These are phyloP conservation scores for Ennomos quercinarius DNA, from an alignment of 2,888 invertebrate genomes.

Conservation along the genomic window DNA sequence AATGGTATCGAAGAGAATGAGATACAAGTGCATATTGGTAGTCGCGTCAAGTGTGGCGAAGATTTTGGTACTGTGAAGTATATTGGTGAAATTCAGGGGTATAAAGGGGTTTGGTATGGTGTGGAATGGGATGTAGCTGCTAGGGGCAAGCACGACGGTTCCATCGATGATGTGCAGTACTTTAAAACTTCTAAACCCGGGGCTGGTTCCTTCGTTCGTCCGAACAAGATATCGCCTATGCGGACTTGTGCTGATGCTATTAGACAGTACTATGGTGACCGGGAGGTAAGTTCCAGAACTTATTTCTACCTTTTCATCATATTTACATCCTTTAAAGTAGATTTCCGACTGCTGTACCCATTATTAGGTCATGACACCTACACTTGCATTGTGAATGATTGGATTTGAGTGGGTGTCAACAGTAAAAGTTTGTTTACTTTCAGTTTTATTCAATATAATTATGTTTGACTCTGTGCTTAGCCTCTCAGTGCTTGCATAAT, in stretches of 20 bases:
- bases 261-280: slow-evolving; percentile 74
- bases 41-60: slow-evolving; percentile 73
- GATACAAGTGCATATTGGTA: slow-evolving; percentile 78
- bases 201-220: slow-evolving; percentile 95
- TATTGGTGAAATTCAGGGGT: slow-evolving; percentile 90
- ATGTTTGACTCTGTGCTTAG: neutral
- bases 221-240: slow-evolving; percentile 91
- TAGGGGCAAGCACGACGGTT: slow-evolving; percentile 97
- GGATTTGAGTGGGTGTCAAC: slow-evolving; percentile 9
- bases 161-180: slow-evolving; percentile 91
- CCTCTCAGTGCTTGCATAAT: neutral
- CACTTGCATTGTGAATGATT: slow-evolving; percentile 14
- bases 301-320: slow-evolving; percentile 8
- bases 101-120: slow-evolving; percentile 93
- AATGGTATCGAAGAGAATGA: slow-evolving; percentile 78
- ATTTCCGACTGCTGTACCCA: neutral
- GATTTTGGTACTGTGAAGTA: slow-evolving; percentile 87
- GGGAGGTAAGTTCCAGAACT: slow-evolving; percentile 62
- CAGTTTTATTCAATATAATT: neutral
- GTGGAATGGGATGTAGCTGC: slow-evolving; percentile 97
- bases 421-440: slow-evolving; percentile 15
- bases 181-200: slow-evolving; percentile 91
- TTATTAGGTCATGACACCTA: slow-evolving; percentile 50
- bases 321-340: slow-evolving; percentile 10
- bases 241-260: slow-evolving; percentile 91